These are phyloP conservation scores for Myrmophylax atrothorax DNA, from an alignment of 2,113 vertebrate genomes.

Conservation along the genomic window DNA sequence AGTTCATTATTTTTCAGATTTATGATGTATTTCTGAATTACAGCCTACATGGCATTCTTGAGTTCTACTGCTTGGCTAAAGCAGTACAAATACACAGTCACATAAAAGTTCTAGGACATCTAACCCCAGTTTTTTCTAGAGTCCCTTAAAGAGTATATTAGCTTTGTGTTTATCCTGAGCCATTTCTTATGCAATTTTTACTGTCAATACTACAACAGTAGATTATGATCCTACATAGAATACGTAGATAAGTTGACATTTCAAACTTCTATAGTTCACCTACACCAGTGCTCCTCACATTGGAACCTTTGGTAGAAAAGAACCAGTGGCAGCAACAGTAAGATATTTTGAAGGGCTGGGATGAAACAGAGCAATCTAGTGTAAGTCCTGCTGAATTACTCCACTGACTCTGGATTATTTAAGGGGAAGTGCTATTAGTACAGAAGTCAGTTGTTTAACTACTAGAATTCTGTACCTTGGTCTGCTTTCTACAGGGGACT, in stretches of 20 bases:
- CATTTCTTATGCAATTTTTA: neutral
- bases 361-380: neutral
- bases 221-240: neutral
- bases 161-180: neutral
- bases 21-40: neutral
- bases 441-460: conserved; percentile 68
- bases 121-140: neutral
- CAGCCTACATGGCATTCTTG: neutral
- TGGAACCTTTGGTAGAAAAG: neutral
- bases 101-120: neutral
- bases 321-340: neutral
- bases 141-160: conserved; percentile 2
- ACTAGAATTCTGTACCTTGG: conserved; percentile 42
- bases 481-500: conserved; percentile 24
- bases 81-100: neutral
- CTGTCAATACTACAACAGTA: neutral
- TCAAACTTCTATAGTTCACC: neutral
- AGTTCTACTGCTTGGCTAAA: neutral
- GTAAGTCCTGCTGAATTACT: conserved; percentile 53
- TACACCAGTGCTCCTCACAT: neutral
- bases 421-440: conserved; percentile 53
- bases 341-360: neutral
- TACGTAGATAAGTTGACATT: neutral
- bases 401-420: conserved; percentile 57
- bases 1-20: neutral